Evolutionary conservation across 1,140 invertebrate species (phyloP).

Genomic region (Drosophila insularis): DNA sequence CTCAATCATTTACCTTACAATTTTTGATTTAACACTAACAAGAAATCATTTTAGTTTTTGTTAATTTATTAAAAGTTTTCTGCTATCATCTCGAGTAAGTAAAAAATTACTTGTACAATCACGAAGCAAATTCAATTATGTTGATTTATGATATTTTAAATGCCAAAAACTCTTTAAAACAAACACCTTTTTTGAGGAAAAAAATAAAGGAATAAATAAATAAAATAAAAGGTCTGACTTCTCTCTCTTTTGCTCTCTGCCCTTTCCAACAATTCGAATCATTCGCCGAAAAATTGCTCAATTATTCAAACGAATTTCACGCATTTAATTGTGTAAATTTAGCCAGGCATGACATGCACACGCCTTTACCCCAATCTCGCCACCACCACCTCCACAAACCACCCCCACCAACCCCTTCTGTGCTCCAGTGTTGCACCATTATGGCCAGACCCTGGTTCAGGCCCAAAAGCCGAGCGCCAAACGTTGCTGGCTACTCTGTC

Average conservation of each 20-base stretch:
- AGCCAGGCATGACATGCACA: slow-evolving; percentile 71
- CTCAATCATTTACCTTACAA: no score
- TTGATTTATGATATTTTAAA: neutral
- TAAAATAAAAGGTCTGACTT: slow-evolving; percentile 1
- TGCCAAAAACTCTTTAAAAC: slow-evolving; percentile 22
- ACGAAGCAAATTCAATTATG: neutral
- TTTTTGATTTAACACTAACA: no score
- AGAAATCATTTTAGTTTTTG: neutral
- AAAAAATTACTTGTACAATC: neutral
- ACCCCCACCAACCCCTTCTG: neutral
- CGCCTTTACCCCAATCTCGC: slow-evolving; percentile 22
- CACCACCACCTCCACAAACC: neutral
- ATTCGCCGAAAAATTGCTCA: slow-evolving; percentile 68
- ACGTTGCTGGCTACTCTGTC: slow-evolving; percentile 13
- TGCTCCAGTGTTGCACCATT: neutral
- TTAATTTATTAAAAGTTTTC: neutral
- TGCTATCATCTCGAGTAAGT: neutral
- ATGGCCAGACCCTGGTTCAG: neutral
- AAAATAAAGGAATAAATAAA: neutral
- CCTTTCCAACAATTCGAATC: slow-evolving; percentile 13
- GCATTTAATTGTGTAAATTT: slow-evolving; percentile 81
- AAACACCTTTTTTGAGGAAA: slow-evolving; percentile 2
- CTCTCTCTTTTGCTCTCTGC: neutral
- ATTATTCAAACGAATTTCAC: slow-evolving; percentile 80
- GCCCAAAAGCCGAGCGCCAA: neutral